Evolutionary conservation across 2,888 invertebrate genomes (phyloP).

Genomic region (Scaeva pyrastri): DNA sequence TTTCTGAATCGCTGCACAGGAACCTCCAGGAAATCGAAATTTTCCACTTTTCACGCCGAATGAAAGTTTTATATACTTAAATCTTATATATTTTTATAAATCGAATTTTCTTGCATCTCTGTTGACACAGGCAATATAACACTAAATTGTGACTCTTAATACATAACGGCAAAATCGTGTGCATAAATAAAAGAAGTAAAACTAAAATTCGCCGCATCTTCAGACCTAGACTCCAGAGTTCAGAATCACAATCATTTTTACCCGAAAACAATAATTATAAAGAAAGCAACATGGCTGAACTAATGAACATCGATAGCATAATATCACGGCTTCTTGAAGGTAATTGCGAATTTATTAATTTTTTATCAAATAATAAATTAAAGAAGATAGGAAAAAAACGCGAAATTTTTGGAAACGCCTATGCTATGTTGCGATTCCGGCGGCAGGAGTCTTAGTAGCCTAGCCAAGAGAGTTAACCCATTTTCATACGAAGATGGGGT

Average conservation of each 20-base stretch:
- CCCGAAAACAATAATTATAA: background rate
- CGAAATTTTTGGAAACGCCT: constrained; percentile 48
- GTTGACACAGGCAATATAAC: constrained; percentile 40
- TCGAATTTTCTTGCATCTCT: constrained; percentile 49
- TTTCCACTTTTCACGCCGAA: constrained; percentile 45
- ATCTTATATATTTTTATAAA: constrained; percentile 38
- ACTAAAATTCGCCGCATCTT: constrained; percentile 22
- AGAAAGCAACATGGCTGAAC: constrained; percentile 79
- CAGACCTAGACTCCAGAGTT: too few relatives aligned
- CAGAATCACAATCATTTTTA: background rate
- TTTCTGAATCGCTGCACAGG: constrained; percentile 44
- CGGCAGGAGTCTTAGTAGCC: background rate
- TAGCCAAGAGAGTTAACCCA: constrained; percentile 31
- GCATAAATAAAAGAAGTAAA: constrained; percentile 37
- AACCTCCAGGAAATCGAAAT: constrained; percentile 64
- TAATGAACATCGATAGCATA: constrained; percentile 83
- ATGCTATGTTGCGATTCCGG: constrained; percentile 17
- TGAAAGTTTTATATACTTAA: constrained; percentile 35
- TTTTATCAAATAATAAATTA: background rate
- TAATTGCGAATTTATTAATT: constrained; percentile 71
- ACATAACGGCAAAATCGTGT: constrained; percentile 34
- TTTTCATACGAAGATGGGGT: constrained; percentile 17
- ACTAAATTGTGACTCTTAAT: constrained; percentile 28
- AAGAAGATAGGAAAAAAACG: background rate
- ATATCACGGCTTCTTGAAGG: constrained; percentile 83